A percentile compares a stretch with the other conserved stretches of the same genome.
These are phyloP conservation scores for Drosophila guanche DNA, from an alignment of 1,140 invertebrate species.

Conservation along the genomic window DNA sequence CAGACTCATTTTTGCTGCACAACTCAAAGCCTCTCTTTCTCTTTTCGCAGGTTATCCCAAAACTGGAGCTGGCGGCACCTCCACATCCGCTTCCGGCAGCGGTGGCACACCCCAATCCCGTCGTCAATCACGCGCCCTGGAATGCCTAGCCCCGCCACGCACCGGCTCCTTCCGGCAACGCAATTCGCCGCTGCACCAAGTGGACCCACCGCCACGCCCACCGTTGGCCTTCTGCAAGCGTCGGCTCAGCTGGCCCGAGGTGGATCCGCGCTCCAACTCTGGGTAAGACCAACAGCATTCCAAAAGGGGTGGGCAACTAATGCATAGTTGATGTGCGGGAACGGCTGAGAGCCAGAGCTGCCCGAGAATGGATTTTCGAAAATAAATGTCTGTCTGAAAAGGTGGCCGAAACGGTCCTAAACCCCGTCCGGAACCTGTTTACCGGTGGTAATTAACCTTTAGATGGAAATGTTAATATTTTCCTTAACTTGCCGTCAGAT, in stretches of 20 bases:
- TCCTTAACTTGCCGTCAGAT: constrained; percentile 13
- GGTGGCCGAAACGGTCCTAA: not conserved
- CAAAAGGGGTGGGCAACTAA: constrained; percentile 13
- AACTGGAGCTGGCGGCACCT: constrained; percentile 69
- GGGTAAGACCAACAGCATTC: constrained; percentile 85
- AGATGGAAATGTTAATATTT: constrained; percentile 48
- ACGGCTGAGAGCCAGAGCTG: constrained; percentile 1
- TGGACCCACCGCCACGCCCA: constrained; percentile 86
- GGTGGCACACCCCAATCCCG: constrained; percentile 72
- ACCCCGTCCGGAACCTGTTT: constrained; percentile 28
- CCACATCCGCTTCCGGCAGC: constrained; percentile 38
- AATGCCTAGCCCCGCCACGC: constrained; percentile 86
- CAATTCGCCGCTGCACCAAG: constrained; percentile 82
- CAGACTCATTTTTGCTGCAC: not conserved
- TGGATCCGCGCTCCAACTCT: constrained; percentile 91
- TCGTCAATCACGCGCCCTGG: constrained; percentile 85
- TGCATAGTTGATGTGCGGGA: constrained; percentile 64
- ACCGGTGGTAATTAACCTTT: constrained; percentile 54
- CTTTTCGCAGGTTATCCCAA: constrained; percentile 71
- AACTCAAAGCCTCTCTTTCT: not conserved
- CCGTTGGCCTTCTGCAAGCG: constrained; percentile 89
- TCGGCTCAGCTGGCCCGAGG: constrained; percentile 91
- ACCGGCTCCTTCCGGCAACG: constrained; percentile 86
- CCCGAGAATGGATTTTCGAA: constrained; percentile 58
- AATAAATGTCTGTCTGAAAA: constrained; percentile 36